These are phyloP conservation scores for Drosophila melanosoma DNA, from an alignment of 2,888 invertebrate species.

Conservation along the genomic window DNA sequence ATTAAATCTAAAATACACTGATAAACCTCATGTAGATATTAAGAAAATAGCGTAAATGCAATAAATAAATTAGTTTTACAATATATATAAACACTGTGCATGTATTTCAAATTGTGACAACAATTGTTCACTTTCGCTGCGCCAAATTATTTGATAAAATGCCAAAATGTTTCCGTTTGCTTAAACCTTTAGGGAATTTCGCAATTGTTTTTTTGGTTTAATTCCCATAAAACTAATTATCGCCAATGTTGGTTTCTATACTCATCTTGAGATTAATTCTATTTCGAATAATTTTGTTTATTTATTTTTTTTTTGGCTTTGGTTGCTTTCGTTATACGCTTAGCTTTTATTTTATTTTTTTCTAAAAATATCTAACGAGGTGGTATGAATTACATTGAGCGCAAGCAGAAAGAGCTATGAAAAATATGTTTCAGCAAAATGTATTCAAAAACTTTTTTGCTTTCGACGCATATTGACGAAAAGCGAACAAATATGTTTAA, in stretches of 20 bases:
- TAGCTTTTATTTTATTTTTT: slow-evolving; percentile 19
- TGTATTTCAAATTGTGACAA: slow-evolving; percentile 53
- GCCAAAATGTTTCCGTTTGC: slow-evolving; percentile 49
- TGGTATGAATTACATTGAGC: slow-evolving; percentile 78
- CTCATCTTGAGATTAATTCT: slow-evolving; percentile 68
- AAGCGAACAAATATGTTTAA: slow-evolving; percentile 72
- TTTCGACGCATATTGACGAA: slow-evolving; percentile 73
- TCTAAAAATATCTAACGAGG: slow-evolving; percentile 73
- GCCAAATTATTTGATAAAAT: slow-evolving; percentile 45
- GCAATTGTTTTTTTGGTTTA: slow-evolving; percentile 20
- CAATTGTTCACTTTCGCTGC: slow-evolving; percentile 71
- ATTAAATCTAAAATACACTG: slow-evolving; percentile 19
- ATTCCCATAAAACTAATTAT: slow-evolving; percentile 62
- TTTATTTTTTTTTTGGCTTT: slow-evolving; percentile 54
- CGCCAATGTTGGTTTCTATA: slow-evolving; percentile 45
- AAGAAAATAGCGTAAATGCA: slow-evolving; percentile 38
- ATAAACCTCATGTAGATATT: slow-evolving; percentile 40
- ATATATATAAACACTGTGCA: slow-evolving; percentile 23
- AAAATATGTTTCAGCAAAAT: slow-evolving; percentile 65
- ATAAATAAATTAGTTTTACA: slow-evolving; percentile 41
- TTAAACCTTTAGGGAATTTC: slow-evolving; percentile 20
- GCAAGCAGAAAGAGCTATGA: slow-evolving; percentile 39
- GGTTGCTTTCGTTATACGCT: slow-evolving; percentile 30
- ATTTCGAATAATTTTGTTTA: slow-evolving; percentile 79
- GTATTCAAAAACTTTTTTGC: slow-evolving; percentile 49